phyloP scores from a whole-genome alignment of 2,113 vertebrate species.

The Xiphias gladius region DNA sequence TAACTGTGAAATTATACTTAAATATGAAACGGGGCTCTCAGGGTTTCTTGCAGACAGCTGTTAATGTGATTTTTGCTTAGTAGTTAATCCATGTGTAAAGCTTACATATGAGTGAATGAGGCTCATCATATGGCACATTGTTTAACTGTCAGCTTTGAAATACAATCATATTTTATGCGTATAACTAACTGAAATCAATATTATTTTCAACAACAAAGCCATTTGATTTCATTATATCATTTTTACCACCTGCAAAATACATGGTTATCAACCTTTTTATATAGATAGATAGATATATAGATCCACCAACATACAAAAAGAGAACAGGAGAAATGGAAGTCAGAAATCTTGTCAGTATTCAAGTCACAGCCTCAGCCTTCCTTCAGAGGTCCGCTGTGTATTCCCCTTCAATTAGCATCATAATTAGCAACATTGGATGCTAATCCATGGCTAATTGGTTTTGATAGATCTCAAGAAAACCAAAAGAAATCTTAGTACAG shows the following conservation, averaged over 20 bases:
- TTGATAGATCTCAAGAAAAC: constrained; percentile 52
- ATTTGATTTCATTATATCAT: too few species aligned
- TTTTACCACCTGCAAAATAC: too few species aligned
- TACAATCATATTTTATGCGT: neutral
- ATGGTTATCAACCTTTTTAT: too few species aligned
- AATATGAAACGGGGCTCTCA: neutral
- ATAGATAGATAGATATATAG: neutral
- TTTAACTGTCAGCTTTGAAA: neutral
- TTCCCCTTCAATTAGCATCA: constrained; percentile 63
- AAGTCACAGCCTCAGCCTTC: constrained; percentile 28
- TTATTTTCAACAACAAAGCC: too few species aligned
- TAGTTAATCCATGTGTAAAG: constrained; percentile 1
- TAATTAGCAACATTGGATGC: constrained; percentile 60
- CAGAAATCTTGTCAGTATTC: constrained; percentile 34
- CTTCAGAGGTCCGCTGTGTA: constrained; percentile 38
- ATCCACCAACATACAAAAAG: neutral
- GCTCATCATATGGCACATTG: neutral
- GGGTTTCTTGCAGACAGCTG: neutral
- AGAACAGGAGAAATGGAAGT: neutral
- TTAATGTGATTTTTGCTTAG: neutral
- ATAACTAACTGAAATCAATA: neutral
- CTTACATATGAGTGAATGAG: constrained; percentile 8
- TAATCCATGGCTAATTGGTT: constrained; percentile 59
- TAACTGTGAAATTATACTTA: neutral
- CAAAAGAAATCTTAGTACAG: constrained; percentile 11